Base-by-base conservation (phyloP, 1,140 invertebrate species). In the Phocides pigmalion region DNA sequence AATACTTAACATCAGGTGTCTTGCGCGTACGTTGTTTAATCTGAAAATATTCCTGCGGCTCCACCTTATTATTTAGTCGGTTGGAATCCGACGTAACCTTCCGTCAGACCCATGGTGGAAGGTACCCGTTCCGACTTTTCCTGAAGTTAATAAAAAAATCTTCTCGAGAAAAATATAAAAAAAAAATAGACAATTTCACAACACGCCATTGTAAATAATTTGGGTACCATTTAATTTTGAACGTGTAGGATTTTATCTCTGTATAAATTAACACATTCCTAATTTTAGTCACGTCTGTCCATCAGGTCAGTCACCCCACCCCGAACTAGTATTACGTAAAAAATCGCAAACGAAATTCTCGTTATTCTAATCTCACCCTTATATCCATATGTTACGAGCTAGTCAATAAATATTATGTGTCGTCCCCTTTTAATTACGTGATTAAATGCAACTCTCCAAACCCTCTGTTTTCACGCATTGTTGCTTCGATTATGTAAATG, bases 401-500 rank as follows among this genome's bases (percentile, higher is more conserved):
- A n/a, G 39, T 8, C 9, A 11, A 11, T 47, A 25, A 42, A 62
- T 46, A 49, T 49, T 41, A 39, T 0, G 3, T 16, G 8, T 37
- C 64, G 51, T 54, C 70, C 76, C 77, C 74, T 72, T 72, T 70
- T 68, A 68, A 76, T 64, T 75, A 78, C 69, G 73, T 73, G 70
- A 73, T 77, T 67, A 56, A 59, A 64, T 49, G 64, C 63, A 65
- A 42, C 73, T 69, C 65, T 62, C n/a, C 59, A 74, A 69, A 67
- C 71, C 61, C 66, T 77, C 74, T 81, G 56, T 76, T 78, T 81
- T 81, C 58, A 78, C 62, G 73, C 70, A 54, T 67, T 77, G 70
- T 70, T 76, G 80, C 72, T 72, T 64, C 68, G 76, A 83, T 85
- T 85, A 83, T 85, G 81, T 54, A 79, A 80, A 83, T 84, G 66